These are phyloP conservation scores for Mormyrus hasselquistii DNA, from an alignment of 2,797 vertebrate genomes.

Conservation along the genomic window DNA sequence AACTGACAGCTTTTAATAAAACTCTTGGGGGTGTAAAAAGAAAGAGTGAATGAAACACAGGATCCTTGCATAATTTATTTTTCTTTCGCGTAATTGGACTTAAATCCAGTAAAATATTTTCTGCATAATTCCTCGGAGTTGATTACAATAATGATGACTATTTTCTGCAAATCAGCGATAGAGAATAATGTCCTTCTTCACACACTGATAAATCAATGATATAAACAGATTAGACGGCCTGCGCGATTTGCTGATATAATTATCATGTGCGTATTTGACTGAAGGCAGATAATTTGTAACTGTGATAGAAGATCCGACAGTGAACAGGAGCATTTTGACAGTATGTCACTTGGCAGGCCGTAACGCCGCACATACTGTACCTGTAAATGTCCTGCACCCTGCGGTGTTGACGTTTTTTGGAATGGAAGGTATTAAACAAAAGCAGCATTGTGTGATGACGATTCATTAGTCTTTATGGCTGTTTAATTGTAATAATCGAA, in stretches of 20 bases:
- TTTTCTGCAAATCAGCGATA: background rate
- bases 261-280: background rate
- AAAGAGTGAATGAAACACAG: background rate
- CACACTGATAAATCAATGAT: background rate
- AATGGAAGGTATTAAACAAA: background rate
- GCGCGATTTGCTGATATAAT: background rate
- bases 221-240: background rate
- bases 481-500: background rate
- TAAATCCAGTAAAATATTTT: background rate
- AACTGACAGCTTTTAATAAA: conserved; percentile 12
- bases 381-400: background rate
- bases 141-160: background rate
- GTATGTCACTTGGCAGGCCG: background rate
- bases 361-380: background rate
- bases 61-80: background rate
- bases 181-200: background rate
- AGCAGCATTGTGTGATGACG: background rate
- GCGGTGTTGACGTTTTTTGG: background rate
- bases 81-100: background rate
- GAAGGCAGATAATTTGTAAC: background rate
- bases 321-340: background rate
- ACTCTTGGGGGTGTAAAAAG: background rate
- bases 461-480: background rate
- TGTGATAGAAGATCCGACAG: background rate
- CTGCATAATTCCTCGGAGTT: background rate